A percentile compares a stretch with the other conserved stretches of the same genome.
These are phyloP conservation scores for Bombus huntii DNA, from an alignment of 1,140 invertebrate species.

Conservation along the genomic window DNA sequence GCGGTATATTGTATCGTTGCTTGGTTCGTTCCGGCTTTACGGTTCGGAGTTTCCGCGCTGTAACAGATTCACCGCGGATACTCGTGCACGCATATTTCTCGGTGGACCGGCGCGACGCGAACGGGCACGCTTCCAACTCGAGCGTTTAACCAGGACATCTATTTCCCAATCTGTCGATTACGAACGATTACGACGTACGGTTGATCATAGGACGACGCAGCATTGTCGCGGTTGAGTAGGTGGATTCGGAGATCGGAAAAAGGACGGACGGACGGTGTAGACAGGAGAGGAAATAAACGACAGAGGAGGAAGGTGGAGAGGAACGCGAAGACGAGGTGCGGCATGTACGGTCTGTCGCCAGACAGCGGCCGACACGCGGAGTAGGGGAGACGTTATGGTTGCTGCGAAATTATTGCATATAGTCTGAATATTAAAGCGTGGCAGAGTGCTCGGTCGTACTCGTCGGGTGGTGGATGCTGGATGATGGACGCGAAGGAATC, in stretches of 20 bases:
- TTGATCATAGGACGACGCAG: background rate
- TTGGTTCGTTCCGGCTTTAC: constrained; percentile 26
- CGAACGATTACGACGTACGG: background rate
- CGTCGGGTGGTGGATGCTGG: constrained; percentile 55
- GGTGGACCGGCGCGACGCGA: background rate
- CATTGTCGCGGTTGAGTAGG: background rate
- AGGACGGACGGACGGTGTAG: background rate
- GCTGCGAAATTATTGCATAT: constrained; percentile 82
- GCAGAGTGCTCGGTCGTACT: constrained; percentile 74
- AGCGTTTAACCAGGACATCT: constrained; percentile 13
- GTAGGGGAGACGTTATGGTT: constrained; percentile 72
- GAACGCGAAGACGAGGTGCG: constrained; percentile 30
- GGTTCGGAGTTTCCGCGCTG: background rate
- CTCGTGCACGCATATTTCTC: constrained; percentile 17
- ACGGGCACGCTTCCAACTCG: background rate
- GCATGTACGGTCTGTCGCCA: constrained; percentile 17
- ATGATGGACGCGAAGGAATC: constrained; percentile 60
- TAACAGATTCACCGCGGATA: constrained; percentile 1
- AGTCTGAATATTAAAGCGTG: constrained; percentile 82
- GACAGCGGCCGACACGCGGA: background rate
- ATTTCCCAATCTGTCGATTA: background rate
- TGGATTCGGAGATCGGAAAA: background rate
- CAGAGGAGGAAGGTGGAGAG: background rate
- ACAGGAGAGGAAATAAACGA: constrained; percentile 12
- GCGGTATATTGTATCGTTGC: constrained; percentile 4